Percentiles rank a stretch among this genome's conserved stretches.
Conservation (phyloP, 2,888 invertebrate species). For the Melieria omissa region DNA sequence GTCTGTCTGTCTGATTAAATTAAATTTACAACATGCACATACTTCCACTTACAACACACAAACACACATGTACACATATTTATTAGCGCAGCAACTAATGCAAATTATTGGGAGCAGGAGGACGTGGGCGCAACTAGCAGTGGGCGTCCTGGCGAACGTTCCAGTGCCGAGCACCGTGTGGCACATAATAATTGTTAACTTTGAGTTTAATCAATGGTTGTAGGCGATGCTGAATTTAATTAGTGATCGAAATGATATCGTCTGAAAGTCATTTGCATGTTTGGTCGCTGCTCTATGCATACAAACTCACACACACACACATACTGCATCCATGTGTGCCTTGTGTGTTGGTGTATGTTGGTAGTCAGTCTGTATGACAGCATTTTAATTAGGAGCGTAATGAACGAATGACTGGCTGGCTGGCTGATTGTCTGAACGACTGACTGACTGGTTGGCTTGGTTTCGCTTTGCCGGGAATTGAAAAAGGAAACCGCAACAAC, state of each 20-base stretch:
- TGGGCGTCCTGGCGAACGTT: background rate
- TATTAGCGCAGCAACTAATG: background rate
- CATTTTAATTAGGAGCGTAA: conserved; percentile 1
- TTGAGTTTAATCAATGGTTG: conserved; percentile 37
- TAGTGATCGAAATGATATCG: conserved; percentile 32
- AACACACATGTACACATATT: background rate
- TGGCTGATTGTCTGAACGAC: too few species aligned
- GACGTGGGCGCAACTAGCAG: background rate
- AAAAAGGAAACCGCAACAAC: too few species aligned
- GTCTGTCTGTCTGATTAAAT: conserved; percentile 30
- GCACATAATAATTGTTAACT: conserved; percentile 31
- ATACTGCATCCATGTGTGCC: background rate
- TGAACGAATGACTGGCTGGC: too few species aligned
- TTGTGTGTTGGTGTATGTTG: too few species aligned
- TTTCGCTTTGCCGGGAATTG: too few species aligned
- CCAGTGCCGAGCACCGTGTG: background rate
- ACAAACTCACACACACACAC: background rate
- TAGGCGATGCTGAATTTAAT: conserved; percentile 36
- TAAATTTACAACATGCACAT: conserved; percentile 25
- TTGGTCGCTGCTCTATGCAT: conserved; percentile 21
- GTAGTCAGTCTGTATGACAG: background rate
- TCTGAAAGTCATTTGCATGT: conserved; percentile 32
- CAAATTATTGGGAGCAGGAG: background rate
- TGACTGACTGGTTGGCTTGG: too few species aligned
- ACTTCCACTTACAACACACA: background rate